Evolutionary conservation across 2,888 invertebrate genomes (phyloP), one percentile per base, ranked within the genome.

Genomic region (Anoplius nigerrimus): DNA sequence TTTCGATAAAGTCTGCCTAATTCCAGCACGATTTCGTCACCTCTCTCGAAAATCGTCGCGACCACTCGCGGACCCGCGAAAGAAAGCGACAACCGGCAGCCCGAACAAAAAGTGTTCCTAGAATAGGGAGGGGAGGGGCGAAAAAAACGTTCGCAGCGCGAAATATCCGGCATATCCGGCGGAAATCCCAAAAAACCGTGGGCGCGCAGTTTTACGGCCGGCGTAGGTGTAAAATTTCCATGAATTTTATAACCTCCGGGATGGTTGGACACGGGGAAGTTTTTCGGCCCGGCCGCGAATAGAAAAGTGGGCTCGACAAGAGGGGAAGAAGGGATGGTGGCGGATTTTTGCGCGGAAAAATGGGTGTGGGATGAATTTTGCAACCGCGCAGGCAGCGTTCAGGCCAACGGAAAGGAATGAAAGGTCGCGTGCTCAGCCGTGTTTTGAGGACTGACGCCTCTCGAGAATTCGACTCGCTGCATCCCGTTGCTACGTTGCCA

Each of bases 291-390:
- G n/a, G 43, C 18, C 57, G 34, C 24, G 27, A 60, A n/a, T n/a
- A n/a, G n/a, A n/a, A n/a, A 2, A 15, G 53, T 27, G 16, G 34
- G n/a, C n/a, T 13, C 52, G 1, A 8, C 1, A 46, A 16, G 57
- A 57, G 57, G 27, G 51, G 66, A 63, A 42, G 24, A 42, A 53
- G 63, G 24, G 21, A 11, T 34, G 46, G 52, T 21, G 21, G 21
- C 13, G 53, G 42, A n/a, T n/a, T n/a, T n/a, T n/a, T n/a, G 52
- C 4, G 48, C 34, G 46, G 42, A 45, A 42, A 43, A 59, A 55
- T 24, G 34, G 34, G 15, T 55, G 55, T 11, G 55, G 18, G 27
- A 21, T 53, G 24, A 22, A 22, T 53, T 34, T 34, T 34, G 11
- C 34, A 34, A 11, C 8, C 34, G 34, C 11, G 8, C 34, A 6